Evolutionary conservation across 1,140 invertebrate genomes (phyloP).

Genomic region (Oncopodura yosiiana): DNA sequence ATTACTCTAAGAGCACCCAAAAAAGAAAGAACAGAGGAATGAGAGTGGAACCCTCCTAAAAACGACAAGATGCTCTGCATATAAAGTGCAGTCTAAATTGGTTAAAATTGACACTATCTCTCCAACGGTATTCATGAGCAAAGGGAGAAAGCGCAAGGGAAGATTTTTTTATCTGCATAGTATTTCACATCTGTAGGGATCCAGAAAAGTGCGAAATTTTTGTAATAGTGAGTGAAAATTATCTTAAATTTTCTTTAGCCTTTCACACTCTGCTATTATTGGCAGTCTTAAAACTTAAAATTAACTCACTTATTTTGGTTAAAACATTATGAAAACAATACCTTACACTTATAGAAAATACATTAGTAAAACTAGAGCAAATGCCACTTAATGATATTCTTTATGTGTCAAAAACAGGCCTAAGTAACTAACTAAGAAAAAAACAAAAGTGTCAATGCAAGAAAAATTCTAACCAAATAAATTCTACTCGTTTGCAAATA

Average conservation of each 20-base stretch:
- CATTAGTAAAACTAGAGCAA: no score
- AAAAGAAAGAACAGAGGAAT: conserved; percentile 1
- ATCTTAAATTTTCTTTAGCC: background rate
- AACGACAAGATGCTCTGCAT: conserved; percentile 11
- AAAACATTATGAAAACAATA: no score
- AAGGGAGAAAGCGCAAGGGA: background rate
- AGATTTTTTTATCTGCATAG: background rate
- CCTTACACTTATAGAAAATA: no score
- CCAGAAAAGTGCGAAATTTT: background rate
- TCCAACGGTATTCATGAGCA: background rate
- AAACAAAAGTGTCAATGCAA: no score
- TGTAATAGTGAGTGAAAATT: background rate
- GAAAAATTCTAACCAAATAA: no score
- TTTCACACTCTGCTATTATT: conserved; percentile 6
- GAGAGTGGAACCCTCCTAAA: no score
- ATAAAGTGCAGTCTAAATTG: conserved; percentile 6
- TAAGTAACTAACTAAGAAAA: no score
- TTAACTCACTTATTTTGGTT: no score
- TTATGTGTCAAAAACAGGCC: no score
- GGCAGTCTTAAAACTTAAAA: background rate
- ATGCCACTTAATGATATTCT: no score
- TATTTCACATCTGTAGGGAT: background rate
- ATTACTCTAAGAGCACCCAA: background rate
- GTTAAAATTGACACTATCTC: conserved; percentile 7
- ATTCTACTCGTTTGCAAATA: no score